Base-by-base conservation (phyloP, 2,113 vertebrate species). In the Garra rufa region DNA sequence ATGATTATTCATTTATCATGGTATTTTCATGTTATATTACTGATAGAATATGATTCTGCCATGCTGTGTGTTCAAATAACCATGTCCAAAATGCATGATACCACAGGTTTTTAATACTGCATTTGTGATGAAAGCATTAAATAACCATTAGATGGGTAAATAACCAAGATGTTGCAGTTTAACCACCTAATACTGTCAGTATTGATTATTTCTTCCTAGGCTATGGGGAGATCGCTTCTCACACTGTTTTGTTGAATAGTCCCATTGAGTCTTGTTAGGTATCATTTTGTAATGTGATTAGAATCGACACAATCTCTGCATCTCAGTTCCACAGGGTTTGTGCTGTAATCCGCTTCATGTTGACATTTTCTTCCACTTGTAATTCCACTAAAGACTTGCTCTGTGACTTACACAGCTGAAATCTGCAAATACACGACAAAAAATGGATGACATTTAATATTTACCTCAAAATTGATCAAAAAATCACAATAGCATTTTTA, bases 161-260 rank as follows among this genome's bases (percentile, higher is more conserved):
- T 26, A 43, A 43, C 76, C 19, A 50, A 78, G 55, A 61, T 26
- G 50, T 61, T 43, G 19, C 52, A 43, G 55, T 78, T 78, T 17
- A 43, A 78, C 21, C 34, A 13, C n/a, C 30, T 78, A 61, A 43
- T 2, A 2, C 30, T 59, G 26, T 30, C 73, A 43, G 55, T 43
- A 78, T 78, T 4, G 76, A 78, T 78, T 43, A 26, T 59, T 61
- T 78, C 13, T 41, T 78, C 52, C 9, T 6, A 1, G 7, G 21
- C 21, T 79, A 44, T 79, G 34, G 14, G 7, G 26, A 79, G 38
- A 79, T 79, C 21, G n/a, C 14, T 19, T 63, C 38, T 28, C 76
- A 61, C 24, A 61, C 57, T 44, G 76, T 79, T 46, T 79, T 77
- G 48, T 5, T 30, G 76, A 79, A 63, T 63, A 41, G n/a, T 7